These are phyloP conservation scores for Micoletzkya japonica DNA, from an alignment of 2,888 invertebrate genomes.

Conservation along the genomic window DNA sequence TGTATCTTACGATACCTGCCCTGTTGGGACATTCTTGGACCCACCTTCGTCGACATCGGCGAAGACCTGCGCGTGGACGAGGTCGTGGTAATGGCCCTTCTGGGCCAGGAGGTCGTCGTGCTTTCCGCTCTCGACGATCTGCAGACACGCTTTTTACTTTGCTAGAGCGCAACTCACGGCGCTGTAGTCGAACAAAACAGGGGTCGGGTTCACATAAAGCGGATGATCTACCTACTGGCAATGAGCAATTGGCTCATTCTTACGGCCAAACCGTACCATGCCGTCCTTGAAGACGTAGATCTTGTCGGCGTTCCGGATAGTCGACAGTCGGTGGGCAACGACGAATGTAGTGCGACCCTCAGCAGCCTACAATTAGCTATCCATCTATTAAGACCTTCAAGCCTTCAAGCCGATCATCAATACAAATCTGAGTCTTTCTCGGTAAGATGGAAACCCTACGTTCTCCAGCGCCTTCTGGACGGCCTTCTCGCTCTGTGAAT, in stretches of 20 bases:
- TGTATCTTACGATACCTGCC: no score
- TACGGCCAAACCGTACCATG: neutral
- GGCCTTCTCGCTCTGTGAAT: neutral
- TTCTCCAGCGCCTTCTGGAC: neutral
- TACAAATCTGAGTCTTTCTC: neutral
- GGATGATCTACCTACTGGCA: no score
- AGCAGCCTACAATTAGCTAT: neutral
- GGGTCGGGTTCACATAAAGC: no score
- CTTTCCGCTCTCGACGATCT: constrained; percentile 73
- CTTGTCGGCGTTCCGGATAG: neutral
- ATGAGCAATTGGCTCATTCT: no score
- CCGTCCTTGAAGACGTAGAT: neutral
- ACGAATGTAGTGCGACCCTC: neutral
- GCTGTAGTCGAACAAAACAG: no score
- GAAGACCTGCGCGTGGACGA: constrained; percentile 52
- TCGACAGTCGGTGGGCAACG: constrained; percentile 2
- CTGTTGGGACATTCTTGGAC: neutral
- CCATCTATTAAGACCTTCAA: neutral
- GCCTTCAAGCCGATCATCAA: no score
- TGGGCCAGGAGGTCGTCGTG: constrained; percentile 73
- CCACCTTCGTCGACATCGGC: constrained; percentile 10
- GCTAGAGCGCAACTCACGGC: no score
- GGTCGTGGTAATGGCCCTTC: constrained; percentile 73
- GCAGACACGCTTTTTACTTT: no score
- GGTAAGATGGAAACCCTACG: neutral